A percentile compares a stretch with the other conserved stretches of the same genome.
Conservation (phyloP, 1,140 invertebrate species). For the Rhynchophorus ferrugineus region DNA sequence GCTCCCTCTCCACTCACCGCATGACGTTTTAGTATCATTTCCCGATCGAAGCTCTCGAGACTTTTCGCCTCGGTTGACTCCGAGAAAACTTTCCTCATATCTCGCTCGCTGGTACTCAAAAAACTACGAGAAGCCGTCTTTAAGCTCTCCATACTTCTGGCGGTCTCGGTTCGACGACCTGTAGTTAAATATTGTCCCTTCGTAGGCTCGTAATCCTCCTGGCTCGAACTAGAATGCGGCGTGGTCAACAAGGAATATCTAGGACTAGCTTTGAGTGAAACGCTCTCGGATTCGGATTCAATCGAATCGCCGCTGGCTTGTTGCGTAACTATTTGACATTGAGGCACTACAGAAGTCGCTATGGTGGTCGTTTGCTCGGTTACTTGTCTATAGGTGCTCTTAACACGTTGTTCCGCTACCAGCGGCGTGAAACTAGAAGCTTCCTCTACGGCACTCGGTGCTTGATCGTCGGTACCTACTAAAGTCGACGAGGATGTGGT, state of each 20-base stretch:
- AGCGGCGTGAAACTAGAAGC: background rate
- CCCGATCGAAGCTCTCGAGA: conserved; percentile 49
- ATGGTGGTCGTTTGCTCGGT: conserved; percentile 13
- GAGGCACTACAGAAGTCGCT: conserved; percentile 22
- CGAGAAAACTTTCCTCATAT: conserved; percentile 50
- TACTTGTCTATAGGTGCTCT: conserved; percentile 11
- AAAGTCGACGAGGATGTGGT: conserved; percentile 30
- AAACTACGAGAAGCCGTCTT: conserved; percentile 41
- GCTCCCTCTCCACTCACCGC: conserved; percentile 51
- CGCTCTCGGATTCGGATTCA: conserved; percentile 38
- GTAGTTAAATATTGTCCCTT: conserved; percentile 53
- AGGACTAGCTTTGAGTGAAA: conserved; percentile 28
- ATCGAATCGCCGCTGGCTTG: conserved; percentile 42
- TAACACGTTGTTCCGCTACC: conserved; percentile 6
- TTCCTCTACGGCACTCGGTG: background rate
- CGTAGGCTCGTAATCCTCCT: conserved; percentile 57
- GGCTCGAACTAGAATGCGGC: conserved; percentile 60
- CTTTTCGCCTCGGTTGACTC: conserved; percentile 46
- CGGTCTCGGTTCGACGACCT: conserved; percentile 48
- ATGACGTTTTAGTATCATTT: conserved; percentile 50
- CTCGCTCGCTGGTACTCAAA: conserved; percentile 56
- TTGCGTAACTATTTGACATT: conserved; percentile 43
- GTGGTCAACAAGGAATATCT: conserved; percentile 44
- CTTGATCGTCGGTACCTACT: conserved; percentile 7
- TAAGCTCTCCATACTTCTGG: conserved; percentile 63